Conservation (phyloP, 2,797 vertebrate genomes). For the Psittacula derbiana region DNA sequence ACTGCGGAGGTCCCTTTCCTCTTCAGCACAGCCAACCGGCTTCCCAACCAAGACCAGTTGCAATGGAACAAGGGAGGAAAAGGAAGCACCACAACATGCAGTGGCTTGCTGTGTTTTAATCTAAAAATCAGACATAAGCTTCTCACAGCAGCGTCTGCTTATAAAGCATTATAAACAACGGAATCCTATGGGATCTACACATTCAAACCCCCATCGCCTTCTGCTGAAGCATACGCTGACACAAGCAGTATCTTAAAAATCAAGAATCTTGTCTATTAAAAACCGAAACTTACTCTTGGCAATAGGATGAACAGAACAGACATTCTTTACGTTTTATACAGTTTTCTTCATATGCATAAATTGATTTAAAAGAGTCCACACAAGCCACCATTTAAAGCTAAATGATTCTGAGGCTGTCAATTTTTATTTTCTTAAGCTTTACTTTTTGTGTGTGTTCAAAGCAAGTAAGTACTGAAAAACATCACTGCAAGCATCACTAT, state of each 20-base stretch:
- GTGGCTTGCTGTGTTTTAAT: neutral
- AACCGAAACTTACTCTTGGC: neutral
- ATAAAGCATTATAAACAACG: neutral
- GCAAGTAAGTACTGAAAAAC: constrained; percentile 34
- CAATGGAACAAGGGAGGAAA: neutral
- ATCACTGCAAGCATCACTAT: constrained; percentile 49
- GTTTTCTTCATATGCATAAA: neutral
- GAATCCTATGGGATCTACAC: neutral
- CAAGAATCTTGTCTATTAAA: neutral
- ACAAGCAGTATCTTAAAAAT: neutral
- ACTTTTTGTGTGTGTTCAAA: constrained; percentile 26
- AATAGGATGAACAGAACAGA: neutral
- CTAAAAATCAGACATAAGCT: neutral
- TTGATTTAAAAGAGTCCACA: neutral
- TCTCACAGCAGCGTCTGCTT: neutral
- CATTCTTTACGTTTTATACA: neutral
- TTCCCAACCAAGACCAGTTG: neutral
- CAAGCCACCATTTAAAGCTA: constrained; percentile 8
- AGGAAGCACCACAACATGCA: neutral
- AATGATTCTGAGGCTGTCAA: neutral
- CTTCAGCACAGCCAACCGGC: neutral
- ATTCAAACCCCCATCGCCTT: neutral
- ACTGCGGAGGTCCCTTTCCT: neutral
- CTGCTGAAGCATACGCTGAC: neutral
- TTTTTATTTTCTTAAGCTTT: constrained; percentile 42